Evolutionary conservation across 2,888 invertebrate species (phyloP).

Genomic region (Heteromyza rotundicornis): DNA sequence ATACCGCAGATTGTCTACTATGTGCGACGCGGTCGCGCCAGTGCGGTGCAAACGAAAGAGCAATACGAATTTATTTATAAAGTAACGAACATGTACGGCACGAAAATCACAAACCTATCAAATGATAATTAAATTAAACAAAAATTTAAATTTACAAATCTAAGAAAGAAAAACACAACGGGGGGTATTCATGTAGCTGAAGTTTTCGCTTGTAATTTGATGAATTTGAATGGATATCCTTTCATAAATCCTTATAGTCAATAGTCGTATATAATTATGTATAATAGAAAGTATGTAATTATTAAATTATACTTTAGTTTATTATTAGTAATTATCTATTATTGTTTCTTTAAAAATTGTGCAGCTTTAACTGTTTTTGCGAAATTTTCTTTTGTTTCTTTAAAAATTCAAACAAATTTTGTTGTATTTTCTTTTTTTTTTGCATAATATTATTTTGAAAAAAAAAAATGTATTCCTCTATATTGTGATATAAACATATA

Average conservation of each 20-base stretch:
- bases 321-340: slow-evolving; percentile 14
- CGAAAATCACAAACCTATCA: slow-evolving; percentile 79
- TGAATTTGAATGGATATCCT: slow-evolving; percentile 30
- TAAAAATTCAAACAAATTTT: too few relatives aligned
- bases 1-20: slow-evolving; percentile 85
- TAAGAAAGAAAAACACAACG: too few relatives aligned
- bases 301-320: neutral
- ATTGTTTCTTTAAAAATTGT: neutral
- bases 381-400: slow-evolving; percentile 1
- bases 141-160: neutral
- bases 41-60: slow-evolving; percentile 87
- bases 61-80: slow-evolving; percentile 93
- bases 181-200: slow-evolving; percentile 16
- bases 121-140: slow-evolving; percentile 65
- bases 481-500: slow-evolving; percentile 55
- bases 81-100: slow-evolving; percentile 84
- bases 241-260: slow-evolving; percentile 22
- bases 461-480: slow-evolving; percentile 56
- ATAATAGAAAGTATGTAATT: neutral
- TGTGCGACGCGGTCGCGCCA: slow-evolving; percentile 85
- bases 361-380: neutral
- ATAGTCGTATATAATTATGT: neutral
- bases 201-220: too few relatives aligned
- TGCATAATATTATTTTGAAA: slow-evolving; percentile 26
- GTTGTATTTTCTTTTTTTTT: neutral